A percentile compares a stretch with the other conserved stretches of the same genome.
phyloP scores from a whole-genome alignment of 2,888 invertebrate species.

The Apodemia hepburni region DNA sequence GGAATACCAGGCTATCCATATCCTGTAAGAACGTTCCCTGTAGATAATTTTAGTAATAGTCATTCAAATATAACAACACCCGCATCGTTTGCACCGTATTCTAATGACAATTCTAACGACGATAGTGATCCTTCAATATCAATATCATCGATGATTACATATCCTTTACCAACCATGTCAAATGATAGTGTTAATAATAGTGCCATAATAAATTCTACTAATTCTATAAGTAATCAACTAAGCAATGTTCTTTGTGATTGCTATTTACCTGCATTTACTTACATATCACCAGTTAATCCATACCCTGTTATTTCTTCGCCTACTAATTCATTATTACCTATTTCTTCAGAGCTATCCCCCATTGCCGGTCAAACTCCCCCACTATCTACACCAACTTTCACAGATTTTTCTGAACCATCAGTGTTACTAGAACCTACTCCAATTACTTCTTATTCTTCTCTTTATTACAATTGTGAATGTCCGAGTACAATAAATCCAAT shows the following conservation, averaged over 20 bases:
- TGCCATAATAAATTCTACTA: neutral
- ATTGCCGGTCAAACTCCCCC: neutral
- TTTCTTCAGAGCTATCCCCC: neutral
- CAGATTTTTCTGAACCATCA: neutral
- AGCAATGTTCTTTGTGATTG: neutral
- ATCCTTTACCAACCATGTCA: neutral
- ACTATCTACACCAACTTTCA: neutral
- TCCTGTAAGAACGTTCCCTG: neutral
- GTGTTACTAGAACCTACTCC: neutral
- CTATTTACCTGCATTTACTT: neutral
- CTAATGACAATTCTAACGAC: neutral
- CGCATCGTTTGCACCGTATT: neutral
- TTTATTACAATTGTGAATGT: neutral
- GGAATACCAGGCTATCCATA: neutral
- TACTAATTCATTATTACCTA: neutral
- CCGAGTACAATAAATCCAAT: neutral
- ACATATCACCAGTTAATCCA: slow-evolving; percentile 2
- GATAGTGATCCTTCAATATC: neutral
- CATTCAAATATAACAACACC: neutral
- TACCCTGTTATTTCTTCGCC: neutral
- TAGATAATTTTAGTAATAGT: neutral
- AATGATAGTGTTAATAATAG: neutral
- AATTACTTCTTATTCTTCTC: neutral
- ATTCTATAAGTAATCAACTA: neutral
- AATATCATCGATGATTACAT: neutral